Base-by-base conservation (phyloP, 2,888 invertebrate species). In the Cotesia congregata region DNA sequence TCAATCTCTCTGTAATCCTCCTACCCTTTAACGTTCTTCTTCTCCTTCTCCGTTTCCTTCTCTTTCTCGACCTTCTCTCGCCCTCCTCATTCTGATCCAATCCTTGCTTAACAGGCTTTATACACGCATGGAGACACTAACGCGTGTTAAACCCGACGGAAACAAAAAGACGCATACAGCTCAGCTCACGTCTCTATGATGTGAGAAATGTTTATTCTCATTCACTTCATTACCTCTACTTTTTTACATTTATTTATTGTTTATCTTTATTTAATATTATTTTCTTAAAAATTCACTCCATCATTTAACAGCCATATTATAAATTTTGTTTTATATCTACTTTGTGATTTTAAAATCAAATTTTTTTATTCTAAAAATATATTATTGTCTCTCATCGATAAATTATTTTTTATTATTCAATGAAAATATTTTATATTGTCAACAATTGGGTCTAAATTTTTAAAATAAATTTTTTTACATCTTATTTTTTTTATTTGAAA, bases 91-190 rank as follows among this genome's bases (percentile, higher is more conserved):
- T 12, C 50, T 50, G 3, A 50, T 12, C 50, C 50, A 50, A 50
- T 50, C 50, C 50, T 50, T 12, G 82, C 83, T 83, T 79, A 83
- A 83, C 80, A 79, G 79, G 79, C 80, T 77, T 82, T 81, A 68
- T 50, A 80, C 86, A 85, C 85, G 84, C 85, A 84, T 84, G 83
- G 83, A 82, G 83, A 85, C 83, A 83, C 84, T 84, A 85, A 85
- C 83, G 83, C 79, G 79, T 80, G 82, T 80, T 82, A 80, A 77
- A 79, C 77, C 79, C 79, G 76, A 78, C 80, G 67, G 62, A 62
- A 78, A 80, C 80, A 80, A 81, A 83, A 81, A 80, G 77, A 73
- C 74, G 65, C 69, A 62, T 61, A 59, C 73, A 59, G 76, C 72
- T 71, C 77, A 1, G 61, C 68, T 64, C 67, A 15, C 40, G 30